Base-by-base conservation (phyloP, 2,888 invertebrate species). In the Smittia aterrima region DNA sequence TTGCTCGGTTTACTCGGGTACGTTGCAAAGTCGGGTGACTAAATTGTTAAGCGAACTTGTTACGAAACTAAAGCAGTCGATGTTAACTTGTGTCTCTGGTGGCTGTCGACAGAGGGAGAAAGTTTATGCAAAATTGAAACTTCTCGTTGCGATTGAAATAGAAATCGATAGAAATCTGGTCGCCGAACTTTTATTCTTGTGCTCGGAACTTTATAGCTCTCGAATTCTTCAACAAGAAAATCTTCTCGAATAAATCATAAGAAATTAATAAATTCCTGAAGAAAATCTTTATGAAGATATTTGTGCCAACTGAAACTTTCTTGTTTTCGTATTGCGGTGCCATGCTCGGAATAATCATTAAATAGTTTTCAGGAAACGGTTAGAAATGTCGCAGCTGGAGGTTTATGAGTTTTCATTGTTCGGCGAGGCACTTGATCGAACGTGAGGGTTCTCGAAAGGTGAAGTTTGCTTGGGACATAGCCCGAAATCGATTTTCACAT, bases 301-400 rank as follows among this genome's bases (percentile, higher is more conserved):
- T 47, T 47, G 16, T 16, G 47, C 13, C 47, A 47, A 11, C 47
- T 6, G 16, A 47, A 47, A 47, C 2, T 47, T 47, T 47, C 47
- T 47, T 47, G 47, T 47, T 47, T 47, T 47, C 47, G 47, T 47
- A 47, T 47, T 47, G 47, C 47, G 47, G 47, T 47, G 47, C 16
- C 47, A 47, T n/a, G 16, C 47, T 47, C 47, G 47, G 47, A 47
- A 47, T 47, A 47, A 16, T 47, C 16, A n/a, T 16, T 6, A 47
- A 47, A 47, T 16, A 47, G 47, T 47, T 47, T 16, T 47, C 47
- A n/a, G n/a, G 47, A 47, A 47, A n/a, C 13, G 16, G 47, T 47
- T 47, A 16, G n/a, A 47, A 47, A 47, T 47, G 47, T 47, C 47
- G 47, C 47, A n/a, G 47, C 47, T 47, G 47, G 47, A 47, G 11